Evolutionary conservation across 2,888 invertebrate species (phyloP).

Genomic region (Eledona agricola): DNA sequence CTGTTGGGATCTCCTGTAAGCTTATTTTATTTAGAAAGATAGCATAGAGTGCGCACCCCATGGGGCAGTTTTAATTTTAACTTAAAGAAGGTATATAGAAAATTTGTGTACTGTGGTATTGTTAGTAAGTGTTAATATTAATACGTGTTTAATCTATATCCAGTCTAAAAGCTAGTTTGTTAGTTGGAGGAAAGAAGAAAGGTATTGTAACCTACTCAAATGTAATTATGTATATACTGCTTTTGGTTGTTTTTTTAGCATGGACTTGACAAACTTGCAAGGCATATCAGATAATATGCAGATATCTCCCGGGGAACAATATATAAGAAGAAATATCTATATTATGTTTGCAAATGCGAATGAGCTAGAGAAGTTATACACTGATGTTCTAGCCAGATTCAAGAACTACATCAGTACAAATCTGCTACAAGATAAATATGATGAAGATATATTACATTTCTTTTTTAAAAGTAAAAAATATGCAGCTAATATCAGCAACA

Average conservation of each 20-base stretch:
- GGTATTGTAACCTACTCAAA: slow-evolving; percentile 13
- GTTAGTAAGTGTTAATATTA: slow-evolving; percentile 16
- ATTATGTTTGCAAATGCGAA: slow-evolving; percentile 30
- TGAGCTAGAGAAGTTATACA: slow-evolving; percentile 24
- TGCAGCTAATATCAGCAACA: slow-evolving; percentile 4
- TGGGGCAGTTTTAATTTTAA: too few relatives aligned
- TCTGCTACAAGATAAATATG: slow-evolving; percentile 24
- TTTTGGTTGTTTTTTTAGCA: slow-evolving; percentile 23
- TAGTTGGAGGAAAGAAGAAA: slow-evolving; percentile 13
- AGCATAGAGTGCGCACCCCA: too few relatives aligned
- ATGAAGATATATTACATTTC: slow-evolving; percentile 25
- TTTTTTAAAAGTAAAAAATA: slow-evolving; percentile 20
- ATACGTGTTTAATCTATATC: slow-evolving; percentile 19
- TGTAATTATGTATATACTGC: slow-evolving; percentile 29
- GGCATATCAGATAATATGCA: slow-evolving; percentile 44
- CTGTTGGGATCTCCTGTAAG: too few relatives aligned
- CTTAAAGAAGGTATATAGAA: too few relatives aligned
- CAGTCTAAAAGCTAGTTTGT: slow-evolving; percentile 20
- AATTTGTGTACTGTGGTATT: too few relatives aligned
- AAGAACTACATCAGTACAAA: slow-evolving; percentile 20
- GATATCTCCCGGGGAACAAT: slow-evolving; percentile 24
- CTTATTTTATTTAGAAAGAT: too few relatives aligned
- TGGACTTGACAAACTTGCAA: slow-evolving; percentile 29
- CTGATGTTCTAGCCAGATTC: slow-evolving; percentile 24
- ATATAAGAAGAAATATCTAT: slow-evolving; percentile 23